These are phyloP conservation scores for Poecilobothrus nobilitatus DNA, from an alignment of 2,888 invertebrate genomes.

Conservation along the genomic window DNA sequence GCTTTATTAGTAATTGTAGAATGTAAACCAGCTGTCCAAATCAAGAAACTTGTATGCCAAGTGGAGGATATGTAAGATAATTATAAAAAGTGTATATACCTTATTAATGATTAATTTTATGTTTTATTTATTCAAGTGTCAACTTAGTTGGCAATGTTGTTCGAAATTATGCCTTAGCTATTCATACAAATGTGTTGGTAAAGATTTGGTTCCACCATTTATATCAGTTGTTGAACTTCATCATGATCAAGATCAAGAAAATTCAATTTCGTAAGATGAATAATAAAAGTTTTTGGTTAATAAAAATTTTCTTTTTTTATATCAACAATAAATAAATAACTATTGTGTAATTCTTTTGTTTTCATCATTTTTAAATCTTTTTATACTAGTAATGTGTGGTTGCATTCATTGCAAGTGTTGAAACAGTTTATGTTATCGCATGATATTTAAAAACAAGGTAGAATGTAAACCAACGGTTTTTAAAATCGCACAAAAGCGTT, in stretches of 20 bases:
- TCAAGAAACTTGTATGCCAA: neutral
- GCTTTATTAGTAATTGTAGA: neutral
- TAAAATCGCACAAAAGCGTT: too few relatives aligned
- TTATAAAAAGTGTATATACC: too few relatives aligned
- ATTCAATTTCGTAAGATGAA: neutral
- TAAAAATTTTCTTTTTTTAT: too few relatives aligned
- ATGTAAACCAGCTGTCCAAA: neutral
- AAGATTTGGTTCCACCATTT: conserved; percentile 9
- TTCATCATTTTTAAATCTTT: too few relatives aligned
- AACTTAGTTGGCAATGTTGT: conserved; percentile 38
- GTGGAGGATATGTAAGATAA: neutral
- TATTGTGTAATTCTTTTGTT: too few relatives aligned
- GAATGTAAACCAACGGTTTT: too few relatives aligned
- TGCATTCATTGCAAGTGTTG: too few relatives aligned
- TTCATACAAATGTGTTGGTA: conserved; percentile 29
- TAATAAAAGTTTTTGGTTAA: neutral
- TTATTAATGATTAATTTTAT: neutral
- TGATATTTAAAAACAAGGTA: too few relatives aligned
- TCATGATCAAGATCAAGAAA: neutral
- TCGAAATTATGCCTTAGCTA: conserved; percentile 37
- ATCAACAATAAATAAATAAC: too few relatives aligned
- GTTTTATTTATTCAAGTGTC: conserved; percentile 29
- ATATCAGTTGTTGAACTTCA: neutral
- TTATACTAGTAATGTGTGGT: too few relatives aligned
- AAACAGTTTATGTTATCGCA: too few relatives aligned